These are phyloP conservation scores for Drosophila pectinifera DNA, from an alignment of 1,140 invertebrate genomes.

Conservation along the genomic window DNA sequence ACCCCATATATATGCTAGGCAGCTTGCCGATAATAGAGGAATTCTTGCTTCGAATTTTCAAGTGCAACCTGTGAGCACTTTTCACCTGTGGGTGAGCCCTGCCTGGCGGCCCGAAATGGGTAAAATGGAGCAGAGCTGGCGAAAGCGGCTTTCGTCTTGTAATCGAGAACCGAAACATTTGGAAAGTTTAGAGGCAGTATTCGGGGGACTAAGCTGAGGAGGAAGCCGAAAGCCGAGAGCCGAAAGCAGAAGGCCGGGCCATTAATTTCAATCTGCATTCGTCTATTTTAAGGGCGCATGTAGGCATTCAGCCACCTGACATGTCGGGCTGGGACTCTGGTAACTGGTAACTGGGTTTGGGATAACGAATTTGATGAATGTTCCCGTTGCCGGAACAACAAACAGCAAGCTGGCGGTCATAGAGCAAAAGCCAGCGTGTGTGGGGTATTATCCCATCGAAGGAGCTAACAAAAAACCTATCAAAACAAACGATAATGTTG, in stretches of 20 bases:
- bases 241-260: constrained; percentile 7
- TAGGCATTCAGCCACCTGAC: constrained; percentile 63
- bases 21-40: constrained; percentile 8
- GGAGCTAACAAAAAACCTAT: constrained; percentile 61
- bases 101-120: neutral
- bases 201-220: neutral
- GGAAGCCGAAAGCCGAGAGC: too few species aligned
- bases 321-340: constrained; percentile 31
- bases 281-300: constrained; percentile 64
- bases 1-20: neutral
- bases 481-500: constrained; percentile 80
- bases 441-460: constrained; percentile 33
- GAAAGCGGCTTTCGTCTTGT: constrained; percentile 58
- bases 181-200: constrained; percentile 16
- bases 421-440: constrained; percentile 43
- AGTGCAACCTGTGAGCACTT: constrained; percentile 42
- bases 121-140: neutral
- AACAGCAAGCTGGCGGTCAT: constrained; percentile 12
- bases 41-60: constrained; percentile 17
- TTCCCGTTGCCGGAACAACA: constrained; percentile 57
- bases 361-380: constrained; percentile 78
- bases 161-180: constrained; percentile 73
- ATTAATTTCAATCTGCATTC: constrained; percentile 76
- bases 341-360: constrained; percentile 1
- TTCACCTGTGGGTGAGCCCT: constrained; percentile 26